phyloP scores from a whole-genome alignment of 2,797 vertebrate genomes.

The Acrossocheilus wenchowensis region DNA sequence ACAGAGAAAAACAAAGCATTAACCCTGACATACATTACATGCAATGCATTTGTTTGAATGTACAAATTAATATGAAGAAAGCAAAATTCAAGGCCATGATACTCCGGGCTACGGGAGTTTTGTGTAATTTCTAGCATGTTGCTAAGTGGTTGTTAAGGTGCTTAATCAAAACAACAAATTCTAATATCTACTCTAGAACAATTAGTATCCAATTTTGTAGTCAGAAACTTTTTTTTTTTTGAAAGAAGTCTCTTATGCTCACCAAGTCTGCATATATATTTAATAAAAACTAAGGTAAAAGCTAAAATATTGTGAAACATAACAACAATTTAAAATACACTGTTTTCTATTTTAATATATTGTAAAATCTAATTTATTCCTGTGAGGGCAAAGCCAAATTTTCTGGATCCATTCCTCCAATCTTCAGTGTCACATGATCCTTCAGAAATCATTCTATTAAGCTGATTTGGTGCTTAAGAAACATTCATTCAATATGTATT shows the following conservation, averaged over 20 bases:
- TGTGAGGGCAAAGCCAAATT: not conserved
- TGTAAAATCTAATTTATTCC: not conserved
- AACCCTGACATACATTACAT: not conserved
- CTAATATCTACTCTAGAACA: too few relatives aligned
- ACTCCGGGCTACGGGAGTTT: not conserved
- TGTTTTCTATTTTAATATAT: not conserved
- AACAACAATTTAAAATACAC: not conserved
- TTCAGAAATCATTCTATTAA: not conserved
- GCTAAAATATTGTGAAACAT: not conserved
- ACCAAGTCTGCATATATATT: too few relatives aligned
- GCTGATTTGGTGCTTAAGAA: not conserved
- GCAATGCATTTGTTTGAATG: not conserved
- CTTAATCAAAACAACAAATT: not conserved
- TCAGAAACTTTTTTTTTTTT: too few relatives aligned
- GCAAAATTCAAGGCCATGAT: not conserved
- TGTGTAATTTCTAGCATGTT: not conserved
- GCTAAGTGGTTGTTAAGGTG: not conserved
- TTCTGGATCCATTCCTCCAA: not conserved
- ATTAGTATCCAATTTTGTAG: too few relatives aligned
- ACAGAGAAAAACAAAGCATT: not conserved
- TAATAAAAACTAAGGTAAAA: not conserved
- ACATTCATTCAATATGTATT: not conserved
- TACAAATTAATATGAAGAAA: not conserved
- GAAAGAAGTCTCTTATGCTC: too few relatives aligned
- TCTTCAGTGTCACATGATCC: not conserved